A percentile compares a stretch with the other conserved stretches of the same genome.
Conservation (phyloP, 1,140 invertebrate species). For the Zaprionus vittiger region DNA sequence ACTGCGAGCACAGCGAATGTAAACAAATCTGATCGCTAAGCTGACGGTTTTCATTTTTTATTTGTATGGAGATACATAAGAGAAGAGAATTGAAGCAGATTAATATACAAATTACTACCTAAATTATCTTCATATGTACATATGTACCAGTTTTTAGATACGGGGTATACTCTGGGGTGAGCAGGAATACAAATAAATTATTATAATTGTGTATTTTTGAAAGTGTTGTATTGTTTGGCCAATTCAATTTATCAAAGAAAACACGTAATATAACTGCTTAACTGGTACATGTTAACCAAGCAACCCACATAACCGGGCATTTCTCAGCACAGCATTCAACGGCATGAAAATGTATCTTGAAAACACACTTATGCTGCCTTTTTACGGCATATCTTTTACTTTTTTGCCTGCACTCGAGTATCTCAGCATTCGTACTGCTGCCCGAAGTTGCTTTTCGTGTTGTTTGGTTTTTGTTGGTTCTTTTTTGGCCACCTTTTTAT, state of each 20-base stretch:
- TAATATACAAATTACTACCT: background rate
- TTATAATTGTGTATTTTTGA: conserved; percentile 3
- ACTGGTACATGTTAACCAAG: conserved; percentile 2
- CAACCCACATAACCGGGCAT: conserved; percentile 3
- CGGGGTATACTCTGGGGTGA: background rate
- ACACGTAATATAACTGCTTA: background rate
- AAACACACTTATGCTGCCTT: conserved; percentile 79
- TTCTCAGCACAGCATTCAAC: conserved; percentile 17
- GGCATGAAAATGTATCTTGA: conserved; percentile 60
- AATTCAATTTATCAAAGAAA: conserved; percentile 2
- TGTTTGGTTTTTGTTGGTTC: conserved; percentile 42
- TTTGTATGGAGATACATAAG: background rate
- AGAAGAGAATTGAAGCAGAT: background rate
- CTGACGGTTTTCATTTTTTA: background rate
- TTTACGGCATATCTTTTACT: conserved; percentile 79
- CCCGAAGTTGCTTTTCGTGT: conserved; percentile 62
- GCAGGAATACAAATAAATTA: background rate
- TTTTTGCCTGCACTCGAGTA: conserved; percentile 75
- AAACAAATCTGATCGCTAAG: background rate
- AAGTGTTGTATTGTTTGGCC: background rate
- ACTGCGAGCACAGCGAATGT: background rate
- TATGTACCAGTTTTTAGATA: background rate
- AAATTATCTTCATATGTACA: background rate
- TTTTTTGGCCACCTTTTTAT: conserved; percentile 60
- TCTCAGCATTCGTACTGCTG: conserved; percentile 54